These are phyloP conservation scores for Lytechinus pictus DNA, from an alignment of 35 echinoderm and acorn worm genomes.

Conservation along the genomic window DNA sequence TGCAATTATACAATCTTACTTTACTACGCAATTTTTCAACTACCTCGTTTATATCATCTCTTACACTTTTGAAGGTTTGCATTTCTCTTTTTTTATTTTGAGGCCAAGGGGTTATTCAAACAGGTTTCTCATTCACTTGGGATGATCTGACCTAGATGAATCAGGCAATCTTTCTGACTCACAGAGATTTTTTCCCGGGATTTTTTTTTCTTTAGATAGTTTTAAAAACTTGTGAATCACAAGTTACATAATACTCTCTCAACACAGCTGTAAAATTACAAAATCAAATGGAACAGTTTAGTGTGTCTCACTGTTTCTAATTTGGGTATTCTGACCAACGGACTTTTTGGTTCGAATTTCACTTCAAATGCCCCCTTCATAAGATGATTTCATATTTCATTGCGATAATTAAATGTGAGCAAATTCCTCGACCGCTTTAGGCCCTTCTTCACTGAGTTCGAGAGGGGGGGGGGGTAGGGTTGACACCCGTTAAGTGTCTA, in stretches of 20 bases:
- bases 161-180: background rate
- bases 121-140: background rate
- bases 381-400: too few relatives aligned
- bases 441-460: too few relatives aligned
- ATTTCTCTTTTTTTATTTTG: background rate
- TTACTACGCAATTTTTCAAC: background rate
- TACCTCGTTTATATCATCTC: background rate
- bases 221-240: background rate
- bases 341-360: too few relatives aligned
- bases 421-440: too few relatives aligned
- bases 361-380: too few relatives aligned
- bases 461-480: too few relatives aligned
- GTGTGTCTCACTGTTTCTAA: too few relatives aligned
- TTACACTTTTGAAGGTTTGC: background rate
- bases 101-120: background rate
- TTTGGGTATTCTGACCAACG: too few relatives aligned
- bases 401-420: too few relatives aligned
- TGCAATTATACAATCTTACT: background rate
- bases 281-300: too few relatives aligned
- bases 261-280: background rate
- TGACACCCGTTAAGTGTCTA: too few relatives aligned
- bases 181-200: background rate
- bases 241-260: background rate
- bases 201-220: background rate
- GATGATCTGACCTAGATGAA: background rate